Conservation (phyloP, 2,888 invertebrate species). For the Sussaba pulchella region DNA sequence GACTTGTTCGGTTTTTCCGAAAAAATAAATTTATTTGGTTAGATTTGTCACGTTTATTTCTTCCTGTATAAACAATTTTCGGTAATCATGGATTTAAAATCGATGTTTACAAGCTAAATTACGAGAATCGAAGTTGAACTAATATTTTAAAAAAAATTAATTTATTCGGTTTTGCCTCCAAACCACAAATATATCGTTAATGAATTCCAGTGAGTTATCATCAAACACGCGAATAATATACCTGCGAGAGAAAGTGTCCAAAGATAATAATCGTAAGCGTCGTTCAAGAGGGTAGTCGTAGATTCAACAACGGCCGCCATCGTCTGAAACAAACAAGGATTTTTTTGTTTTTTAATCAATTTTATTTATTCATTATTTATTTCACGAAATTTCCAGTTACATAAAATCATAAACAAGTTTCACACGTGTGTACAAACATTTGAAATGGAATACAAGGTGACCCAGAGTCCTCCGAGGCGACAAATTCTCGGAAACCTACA, state of each 20-base stretch:
- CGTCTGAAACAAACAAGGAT: slow-evolving; percentile 73
- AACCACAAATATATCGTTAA: slow-evolving; percentile 40
- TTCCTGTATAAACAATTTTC: too few relatives aligned
- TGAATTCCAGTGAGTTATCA: neutral
- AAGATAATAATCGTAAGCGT: slow-evolving; percentile 89
- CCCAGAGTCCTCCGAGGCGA: neutral
- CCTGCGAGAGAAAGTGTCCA: slow-evolving; percentile 92
- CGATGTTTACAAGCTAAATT: too few relatives aligned
- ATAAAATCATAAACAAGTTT: too few relatives aligned
- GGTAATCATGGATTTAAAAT: too few relatives aligned
- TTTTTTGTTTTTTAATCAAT: neutral
- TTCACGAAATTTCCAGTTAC: too few relatives aligned
- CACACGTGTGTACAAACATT: neutral
- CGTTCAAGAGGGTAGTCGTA: slow-evolving; percentile 80
- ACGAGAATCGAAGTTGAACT: too few relatives aligned
- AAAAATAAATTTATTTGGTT: too few relatives aligned
- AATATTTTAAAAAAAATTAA: too few relatives aligned
- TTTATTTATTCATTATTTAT: too few relatives aligned
- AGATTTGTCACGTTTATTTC: too few relatives aligned
- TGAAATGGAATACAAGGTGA: slow-evolving; percentile 9
- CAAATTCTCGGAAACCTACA: neutral
- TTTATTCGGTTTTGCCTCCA: too few relatives aligned
- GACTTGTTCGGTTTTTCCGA: too few relatives aligned
- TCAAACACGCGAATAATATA: slow-evolving; percentile 77
- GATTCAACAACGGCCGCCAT: slow-evolving; percentile 83